These are phyloP conservation scores for Drosophila persimilis DNA, from an alignment of 1,140 invertebrate genomes.

Conservation along the genomic window DNA sequence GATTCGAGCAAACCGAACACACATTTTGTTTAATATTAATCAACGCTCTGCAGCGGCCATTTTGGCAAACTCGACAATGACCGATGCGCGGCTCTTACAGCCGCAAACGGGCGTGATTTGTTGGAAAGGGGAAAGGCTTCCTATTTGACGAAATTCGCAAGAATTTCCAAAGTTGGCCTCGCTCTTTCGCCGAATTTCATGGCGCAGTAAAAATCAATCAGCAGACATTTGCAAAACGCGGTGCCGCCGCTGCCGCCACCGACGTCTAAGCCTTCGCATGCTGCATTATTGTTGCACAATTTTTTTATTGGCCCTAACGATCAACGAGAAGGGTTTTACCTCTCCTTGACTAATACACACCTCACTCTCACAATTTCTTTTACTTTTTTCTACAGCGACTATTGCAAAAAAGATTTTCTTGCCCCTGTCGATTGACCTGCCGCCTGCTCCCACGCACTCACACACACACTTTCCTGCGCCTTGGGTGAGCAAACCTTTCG, in stretches of 20 bases:
- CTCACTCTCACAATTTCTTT: slow-evolving; percentile 61
- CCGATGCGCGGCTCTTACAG: too few relatives aligned
- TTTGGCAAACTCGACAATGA: slow-evolving; percentile 55
- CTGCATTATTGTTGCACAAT: slow-evolving; percentile 59
- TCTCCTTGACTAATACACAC: slow-evolving; percentile 51
- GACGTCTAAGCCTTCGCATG: slow-evolving; percentile 18
- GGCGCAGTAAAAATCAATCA: slow-evolving; percentile 71
- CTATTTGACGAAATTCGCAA: too few relatives aligned
- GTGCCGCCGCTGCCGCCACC: slow-evolving; percentile 29
- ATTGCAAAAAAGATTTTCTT: slow-evolving; percentile 67
- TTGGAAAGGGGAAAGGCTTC: too few relatives aligned
- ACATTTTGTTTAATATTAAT: slow-evolving; percentile 32
- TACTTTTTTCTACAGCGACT: slow-evolving; percentile 70
- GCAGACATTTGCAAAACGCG: slow-evolving; percentile 77
- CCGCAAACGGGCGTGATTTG: too few relatives aligned
- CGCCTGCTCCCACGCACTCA: slow-evolving; percentile 51
- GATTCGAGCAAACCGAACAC: slow-evolving; percentile 21
- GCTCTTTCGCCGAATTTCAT: slow-evolving; percentile 39
- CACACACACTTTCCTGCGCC: slow-evolving; percentile 38
- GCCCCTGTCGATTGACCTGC: slow-evolving; percentile 47
- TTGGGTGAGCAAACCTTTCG: slow-evolving; percentile 26
- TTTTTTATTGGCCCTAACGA: slow-evolving; percentile 16
- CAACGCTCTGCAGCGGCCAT: slow-evolving; percentile 59
- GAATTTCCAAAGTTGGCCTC: too few relatives aligned
- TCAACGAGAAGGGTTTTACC: slow-evolving; percentile 31